Evolutionary conservation across 1,140 invertebrate species (phyloP).

Genomic region (Camponotus floridanus): DNA sequence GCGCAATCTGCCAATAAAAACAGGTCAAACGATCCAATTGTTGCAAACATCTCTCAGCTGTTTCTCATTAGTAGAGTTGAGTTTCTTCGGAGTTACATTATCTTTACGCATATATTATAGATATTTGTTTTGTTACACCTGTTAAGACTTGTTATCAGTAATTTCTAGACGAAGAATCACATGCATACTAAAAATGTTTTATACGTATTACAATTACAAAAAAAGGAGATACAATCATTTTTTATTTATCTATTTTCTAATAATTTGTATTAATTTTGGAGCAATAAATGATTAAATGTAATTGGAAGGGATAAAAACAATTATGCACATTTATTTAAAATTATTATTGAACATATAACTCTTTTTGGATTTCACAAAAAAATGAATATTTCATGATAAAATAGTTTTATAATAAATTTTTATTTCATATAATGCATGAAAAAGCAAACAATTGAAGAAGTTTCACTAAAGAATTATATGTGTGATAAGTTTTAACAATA

Average conservation of each 20-base stretch:
- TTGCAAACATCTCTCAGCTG: slow-evolving; percentile 42
- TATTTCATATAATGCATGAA: too few relatives aligned
- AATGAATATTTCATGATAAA: too few relatives aligned
- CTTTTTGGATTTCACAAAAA: neutral
- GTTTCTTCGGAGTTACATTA: slow-evolving; percentile 11
- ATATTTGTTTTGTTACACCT: slow-evolving; percentile 12
- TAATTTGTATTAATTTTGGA: neutral
- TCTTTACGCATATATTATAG: neutral
- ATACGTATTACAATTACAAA: neutral
- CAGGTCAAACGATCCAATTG: slow-evolving; percentile 80
- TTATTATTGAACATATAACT: neutral
- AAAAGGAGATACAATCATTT: neutral
- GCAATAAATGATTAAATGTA: neutral
- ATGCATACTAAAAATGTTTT: neutral
- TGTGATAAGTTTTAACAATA: too few relatives aligned
- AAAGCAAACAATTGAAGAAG: too few relatives aligned
- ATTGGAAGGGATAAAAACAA: neutral
- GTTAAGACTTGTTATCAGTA: neutral
- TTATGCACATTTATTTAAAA: neutral
- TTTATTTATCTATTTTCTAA: neutral
- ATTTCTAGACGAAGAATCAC: neutral
- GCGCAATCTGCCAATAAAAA: slow-evolving; percentile 76
- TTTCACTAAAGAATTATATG: too few relatives aligned
- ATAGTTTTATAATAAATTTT: too few relatives aligned
- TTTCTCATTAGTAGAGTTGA: slow-evolving; percentile 38